phyloP scores from a whole-genome alignment of 2,888 invertebrate genomes.

The Meteorus colon region DNA sequence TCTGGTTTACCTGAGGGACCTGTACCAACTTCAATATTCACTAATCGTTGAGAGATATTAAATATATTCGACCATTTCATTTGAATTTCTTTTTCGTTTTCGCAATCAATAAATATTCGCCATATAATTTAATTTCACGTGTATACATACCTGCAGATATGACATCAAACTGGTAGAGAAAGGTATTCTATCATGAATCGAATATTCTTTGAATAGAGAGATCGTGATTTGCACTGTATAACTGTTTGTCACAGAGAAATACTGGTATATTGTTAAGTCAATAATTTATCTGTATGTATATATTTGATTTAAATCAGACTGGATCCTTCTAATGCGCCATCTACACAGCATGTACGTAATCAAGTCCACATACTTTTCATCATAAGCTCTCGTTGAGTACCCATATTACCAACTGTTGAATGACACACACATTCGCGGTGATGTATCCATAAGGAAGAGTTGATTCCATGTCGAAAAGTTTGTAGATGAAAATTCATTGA shows the following conservation, averaged over 20 bases:
- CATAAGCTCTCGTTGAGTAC: background rate
- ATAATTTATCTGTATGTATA: background rate
- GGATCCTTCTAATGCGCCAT: background rate
- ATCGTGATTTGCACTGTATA: background rate
- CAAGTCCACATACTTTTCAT: background rate
- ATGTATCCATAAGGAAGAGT: background rate
- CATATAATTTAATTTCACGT: background rate
- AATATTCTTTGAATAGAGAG: background rate
- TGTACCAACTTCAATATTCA: slow-evolving; percentile 18
- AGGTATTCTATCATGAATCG: background rate
- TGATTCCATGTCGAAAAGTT: no score
- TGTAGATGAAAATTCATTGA: background rate
- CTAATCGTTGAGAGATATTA: slow-evolving; percentile 35
- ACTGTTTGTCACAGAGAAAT: background rate
- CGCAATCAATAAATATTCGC: background rate
- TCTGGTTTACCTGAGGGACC: slow-evolving; percentile 42
- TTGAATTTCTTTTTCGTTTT: background rate
- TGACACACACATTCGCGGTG: background rate
- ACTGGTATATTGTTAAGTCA: background rate
- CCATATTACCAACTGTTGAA: background rate
- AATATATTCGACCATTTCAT: slow-evolving; percentile 9
- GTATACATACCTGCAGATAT: background rate
- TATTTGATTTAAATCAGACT: background rate
- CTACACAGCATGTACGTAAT: background rate
- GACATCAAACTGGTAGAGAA: background rate